A percentile compares a stretch with the other conserved stretches of the same genome.
Conservation (phyloP, 2,797 vertebrate genomes). For the Crocidura indochinensis region DNA sequence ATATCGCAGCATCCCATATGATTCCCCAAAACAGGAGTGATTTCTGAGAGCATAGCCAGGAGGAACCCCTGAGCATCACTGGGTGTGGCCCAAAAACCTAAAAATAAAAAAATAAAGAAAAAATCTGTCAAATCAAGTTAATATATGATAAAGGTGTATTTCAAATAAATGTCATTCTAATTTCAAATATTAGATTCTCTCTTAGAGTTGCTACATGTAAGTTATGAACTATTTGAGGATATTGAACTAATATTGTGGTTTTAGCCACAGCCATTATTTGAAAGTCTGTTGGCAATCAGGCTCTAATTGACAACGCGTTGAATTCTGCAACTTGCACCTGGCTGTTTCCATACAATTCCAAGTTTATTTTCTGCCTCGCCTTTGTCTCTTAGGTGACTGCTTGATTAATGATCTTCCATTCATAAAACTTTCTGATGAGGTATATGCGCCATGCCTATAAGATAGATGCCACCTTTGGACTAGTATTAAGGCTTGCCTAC, state of each 20-base stretch:
- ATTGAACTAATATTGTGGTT: neutral
- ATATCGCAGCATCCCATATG: too few species aligned
- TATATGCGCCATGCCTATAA: constrained; percentile 61
- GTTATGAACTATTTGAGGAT: constrained; percentile 43
- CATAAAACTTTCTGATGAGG: constrained; percentile 76
- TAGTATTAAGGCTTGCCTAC: constrained; percentile 65
- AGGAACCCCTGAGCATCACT: too few species aligned
- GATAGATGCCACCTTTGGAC: constrained; percentile 72
- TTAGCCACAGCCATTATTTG: constrained; percentile 43
- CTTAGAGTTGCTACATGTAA: constrained; percentile 52
- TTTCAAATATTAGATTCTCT: constrained; percentile 64
- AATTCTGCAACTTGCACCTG: constrained; percentile 56
- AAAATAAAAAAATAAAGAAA: neutral
- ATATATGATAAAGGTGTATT: constrained; percentile 60
- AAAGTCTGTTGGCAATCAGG: constrained; percentile 55
- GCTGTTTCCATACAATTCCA: constrained; percentile 62
- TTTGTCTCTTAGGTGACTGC: constrained; percentile 65
- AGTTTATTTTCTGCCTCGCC: constrained; percentile 57
- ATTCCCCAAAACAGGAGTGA: too few species aligned
- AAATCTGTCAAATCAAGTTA: constrained; percentile 12
- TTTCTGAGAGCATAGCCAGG: too few species aligned
- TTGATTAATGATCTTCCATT: constrained; percentile 82
- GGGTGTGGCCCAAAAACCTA: too few species aligned
- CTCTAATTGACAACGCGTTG: constrained; percentile 43
- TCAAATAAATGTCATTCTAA: constrained; percentile 44